These are phyloP conservation scores for Notothenia rossii DNA, from an alignment of 2,113 vertebrate species.

Conservation along the genomic window DNA sequence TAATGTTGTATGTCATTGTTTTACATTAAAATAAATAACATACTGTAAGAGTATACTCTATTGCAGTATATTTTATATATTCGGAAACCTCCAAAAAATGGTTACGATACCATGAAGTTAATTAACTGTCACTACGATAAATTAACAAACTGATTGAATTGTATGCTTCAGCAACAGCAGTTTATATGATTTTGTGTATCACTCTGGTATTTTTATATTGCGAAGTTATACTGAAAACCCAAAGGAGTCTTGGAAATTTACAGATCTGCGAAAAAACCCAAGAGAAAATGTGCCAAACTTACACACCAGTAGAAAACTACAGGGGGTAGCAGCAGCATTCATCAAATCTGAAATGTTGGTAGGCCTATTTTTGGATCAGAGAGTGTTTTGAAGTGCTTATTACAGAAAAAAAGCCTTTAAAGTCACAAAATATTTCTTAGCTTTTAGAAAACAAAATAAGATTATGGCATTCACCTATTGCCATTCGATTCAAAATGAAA, in stretches of 20 bases:
- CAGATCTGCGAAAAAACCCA: slow-evolving; percentile 15
- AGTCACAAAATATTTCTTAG: no score
- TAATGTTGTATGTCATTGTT: neutral
- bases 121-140: neutral
- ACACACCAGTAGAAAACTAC: slow-evolving; percentile 14
- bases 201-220: neutral
- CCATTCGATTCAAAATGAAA: neutral
- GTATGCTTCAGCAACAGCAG: neutral
- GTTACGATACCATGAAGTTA: no score
- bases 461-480: no score
- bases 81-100: neutral
- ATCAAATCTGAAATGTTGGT: slow-evolving; percentile 34
- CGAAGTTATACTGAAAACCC: neutral
- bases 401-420: no score
- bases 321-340: slow-evolving; percentile 6
- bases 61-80: neutral
- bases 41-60: neutral
- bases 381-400: neutral
- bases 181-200: neutral
- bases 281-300: neutral
- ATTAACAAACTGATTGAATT: neutral
- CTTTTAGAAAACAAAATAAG: no score
- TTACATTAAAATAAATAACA: neutral
- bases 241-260: slow-evolving; percentile 13
- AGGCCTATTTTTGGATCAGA: slow-evolving; percentile 55